A percentile compares a stretch with the other conserved stretches of the same genome.
Conservation (phyloP, 2,888 invertebrate species). For the Serrognathus titanus region DNA sequence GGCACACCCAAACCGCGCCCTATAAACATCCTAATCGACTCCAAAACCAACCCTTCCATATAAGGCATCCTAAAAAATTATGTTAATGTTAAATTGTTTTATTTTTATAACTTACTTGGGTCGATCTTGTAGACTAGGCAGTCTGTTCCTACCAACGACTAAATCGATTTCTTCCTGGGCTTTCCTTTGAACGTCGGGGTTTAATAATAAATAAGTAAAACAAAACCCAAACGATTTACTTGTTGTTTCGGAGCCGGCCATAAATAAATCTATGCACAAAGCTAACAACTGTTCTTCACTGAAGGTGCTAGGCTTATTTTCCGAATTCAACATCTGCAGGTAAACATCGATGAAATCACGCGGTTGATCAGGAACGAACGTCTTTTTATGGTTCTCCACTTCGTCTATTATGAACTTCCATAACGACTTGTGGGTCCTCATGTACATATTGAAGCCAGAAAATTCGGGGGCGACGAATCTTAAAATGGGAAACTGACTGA, state of each 20-base stretch:
- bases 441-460: slow-evolving; percentile 73
- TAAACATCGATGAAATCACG: slow-evolving; percentile 82
- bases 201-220: slow-evolving; percentile 68
- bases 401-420: slow-evolving; percentile 73
- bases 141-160: slow-evolving; percentile 65
- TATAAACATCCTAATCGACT: slow-evolving; percentile 77
- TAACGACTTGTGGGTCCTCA: slow-evolving; percentile 66
- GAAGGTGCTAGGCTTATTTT: slow-evolving; percentile 57
- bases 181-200: slow-evolving; percentile 69
- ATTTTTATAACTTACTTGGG: slow-evolving; percentile 54
- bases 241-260: slow-evolving; percentile 85
- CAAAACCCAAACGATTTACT: slow-evolving; percentile 75
- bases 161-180: slow-evolving; percentile 76
- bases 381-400: slow-evolving; percentile 66
- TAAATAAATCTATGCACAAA: slow-evolving; percentile 80
- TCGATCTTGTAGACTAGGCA: slow-evolving; percentile 69
- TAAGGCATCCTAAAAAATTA: slow-evolving; percentile 74
- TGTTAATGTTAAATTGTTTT: not conserved
- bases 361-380: slow-evolving; percentile 59
- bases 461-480: slow-evolving; percentile 65
- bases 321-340: slow-evolving; percentile 62
- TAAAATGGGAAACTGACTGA: slow-evolving; percentile 76
- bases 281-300: slow-evolving; percentile 74
- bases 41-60: slow-evolving; percentile 72
- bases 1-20: slow-evolving; percentile 76